Evolutionary conservation across 2,888 invertebrate species (phyloP).

Genomic region (Lampropteryx suffumata): DNA sequence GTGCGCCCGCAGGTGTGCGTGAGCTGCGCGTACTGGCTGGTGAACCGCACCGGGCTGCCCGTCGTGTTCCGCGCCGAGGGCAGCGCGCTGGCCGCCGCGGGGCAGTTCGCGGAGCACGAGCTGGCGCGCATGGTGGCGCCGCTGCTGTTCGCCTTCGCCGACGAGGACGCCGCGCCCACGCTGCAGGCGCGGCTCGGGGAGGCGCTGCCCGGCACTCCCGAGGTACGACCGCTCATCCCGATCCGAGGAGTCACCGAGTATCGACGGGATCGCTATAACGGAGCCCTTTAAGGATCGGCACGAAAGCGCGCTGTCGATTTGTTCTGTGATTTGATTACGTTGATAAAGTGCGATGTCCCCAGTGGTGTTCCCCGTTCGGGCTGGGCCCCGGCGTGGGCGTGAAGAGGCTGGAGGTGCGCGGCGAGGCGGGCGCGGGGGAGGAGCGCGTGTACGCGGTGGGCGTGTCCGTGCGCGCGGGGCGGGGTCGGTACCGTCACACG

Average conservation of each 20-base stretch:
- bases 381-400: conserved; percentile 91
- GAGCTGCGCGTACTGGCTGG: conserved; percentile 95
- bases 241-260: too few species aligned
- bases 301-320: too few species aligned
- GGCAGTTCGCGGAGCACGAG: conserved; percentile 98
- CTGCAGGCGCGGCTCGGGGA: conserved; percentile 90
- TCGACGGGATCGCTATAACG: too few species aligned
- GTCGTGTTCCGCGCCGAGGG: conserved; percentile 97
- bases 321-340: too few species aligned
- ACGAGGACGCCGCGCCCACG: conserved; percentile 92
- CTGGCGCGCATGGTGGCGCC: conserved; percentile 96
- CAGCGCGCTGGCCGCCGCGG: conserved; percentile 88
- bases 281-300: too few species aligned
- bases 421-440: conserved; percentile 54
- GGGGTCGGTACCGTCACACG: conserved; percentile 94
- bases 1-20: conserved; percentile 84
- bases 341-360: conserved; percentile 16
- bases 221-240: conserved; percentile 37
- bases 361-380: conserved; percentile 95
- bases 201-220: conserved; percentile 74
- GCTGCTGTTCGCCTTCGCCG: conserved; percentile 95
- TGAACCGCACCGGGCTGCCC: conserved; percentile 98
- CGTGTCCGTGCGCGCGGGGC: conserved; percentile 93
- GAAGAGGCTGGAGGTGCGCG: conserved; percentile 79
- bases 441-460: conserved; percentile 92